Percentiles rank a stretch among this genome's conserved stretches.
These are phyloP conservation scores for Callinectes sapidus DNA, from an alignment of 2,888 invertebrate genomes.

Conservation along the genomic window DNA sequence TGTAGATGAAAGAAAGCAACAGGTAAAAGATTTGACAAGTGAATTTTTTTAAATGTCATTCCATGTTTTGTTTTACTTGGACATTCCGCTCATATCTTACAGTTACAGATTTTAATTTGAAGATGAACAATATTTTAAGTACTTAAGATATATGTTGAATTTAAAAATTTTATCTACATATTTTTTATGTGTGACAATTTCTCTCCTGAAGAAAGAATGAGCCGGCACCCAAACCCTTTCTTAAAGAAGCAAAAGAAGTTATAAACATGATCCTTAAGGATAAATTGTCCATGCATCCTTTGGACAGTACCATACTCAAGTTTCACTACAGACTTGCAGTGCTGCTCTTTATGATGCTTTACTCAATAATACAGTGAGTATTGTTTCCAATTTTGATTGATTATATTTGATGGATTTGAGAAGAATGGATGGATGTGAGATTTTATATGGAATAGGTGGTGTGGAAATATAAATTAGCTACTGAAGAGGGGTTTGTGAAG, in stretches of 20 bases:
- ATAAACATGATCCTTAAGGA: not conserved
- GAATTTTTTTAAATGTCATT: too few relatives aligned
- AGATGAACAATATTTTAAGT: too few relatives aligned
- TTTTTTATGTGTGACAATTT: too few relatives aligned
- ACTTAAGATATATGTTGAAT: not conserved
- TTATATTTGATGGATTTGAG: not conserved
- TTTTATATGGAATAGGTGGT: too few relatives aligned
- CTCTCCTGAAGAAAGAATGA: not conserved
- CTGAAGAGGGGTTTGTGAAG: not conserved
- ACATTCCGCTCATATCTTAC: too few relatives aligned
- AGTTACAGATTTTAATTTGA: too few relatives aligned
- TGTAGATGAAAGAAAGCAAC: too few relatives aligned
- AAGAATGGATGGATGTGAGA: not conserved
- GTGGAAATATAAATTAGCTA: not conserved
- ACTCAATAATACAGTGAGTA: constrained; percentile 12
- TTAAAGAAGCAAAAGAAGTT: not conserved
- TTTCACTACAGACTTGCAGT: not conserved
- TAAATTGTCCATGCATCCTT: not conserved
- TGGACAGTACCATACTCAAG: constrained; percentile 15
- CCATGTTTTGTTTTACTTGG: too few relatives aligned
- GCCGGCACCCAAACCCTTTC: not conserved
- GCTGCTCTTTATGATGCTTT: not conserved
- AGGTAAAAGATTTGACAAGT: too few relatives aligned
- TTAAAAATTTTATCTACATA: too few relatives aligned
- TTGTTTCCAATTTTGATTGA: not conserved